Evolutionary conservation across 2,888 invertebrate species (phyloP).

Genomic region (Acanthosepion esculentum): DNA sequence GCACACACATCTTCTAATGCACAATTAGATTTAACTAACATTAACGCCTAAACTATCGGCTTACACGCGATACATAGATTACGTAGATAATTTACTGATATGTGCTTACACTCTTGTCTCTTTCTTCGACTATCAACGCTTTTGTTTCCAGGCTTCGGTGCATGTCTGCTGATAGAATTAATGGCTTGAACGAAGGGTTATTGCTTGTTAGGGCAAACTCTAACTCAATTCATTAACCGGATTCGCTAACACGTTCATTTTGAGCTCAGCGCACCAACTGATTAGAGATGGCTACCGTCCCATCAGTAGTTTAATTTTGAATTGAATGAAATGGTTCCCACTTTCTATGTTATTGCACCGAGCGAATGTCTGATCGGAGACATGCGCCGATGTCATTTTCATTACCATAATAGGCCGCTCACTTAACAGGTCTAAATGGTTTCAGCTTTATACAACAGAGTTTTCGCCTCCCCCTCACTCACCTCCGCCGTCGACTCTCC

Average conservation of each 20-base stretch:
- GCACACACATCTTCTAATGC: background rate
- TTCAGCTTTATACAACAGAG: background rate
- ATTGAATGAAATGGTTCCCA: background rate
- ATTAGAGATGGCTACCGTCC: background rate
- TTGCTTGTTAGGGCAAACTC: constrained; percentile 33
- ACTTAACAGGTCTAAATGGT: background rate
- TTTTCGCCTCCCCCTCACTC: background rate
- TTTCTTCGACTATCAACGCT: background rate
- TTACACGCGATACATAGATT: background rate
- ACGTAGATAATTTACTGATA: background rate
- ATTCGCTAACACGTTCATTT: constrained; percentile 20
- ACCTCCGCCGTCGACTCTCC: background rate
- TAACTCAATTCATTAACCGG: background rate
- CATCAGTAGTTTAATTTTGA: constrained; percentile 8
- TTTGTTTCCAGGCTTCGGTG: background rate
- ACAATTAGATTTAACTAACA: background rate
- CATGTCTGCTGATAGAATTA: background rate
- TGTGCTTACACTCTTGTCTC: background rate
- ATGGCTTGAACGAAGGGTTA: constrained; percentile 7
- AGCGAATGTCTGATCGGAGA: constrained; percentile 18
- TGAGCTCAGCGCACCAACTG: constrained; percentile 17
- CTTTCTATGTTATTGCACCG: background rate
- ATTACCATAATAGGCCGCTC: constrained; percentile 33
- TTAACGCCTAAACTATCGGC: background rate
- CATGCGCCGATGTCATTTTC: constrained; percentile 33